These are phyloP conservation scores for Pogonomyrmex californicus DNA, from an alignment of 1,140 invertebrate genomes.

Conservation along the genomic window DNA sequence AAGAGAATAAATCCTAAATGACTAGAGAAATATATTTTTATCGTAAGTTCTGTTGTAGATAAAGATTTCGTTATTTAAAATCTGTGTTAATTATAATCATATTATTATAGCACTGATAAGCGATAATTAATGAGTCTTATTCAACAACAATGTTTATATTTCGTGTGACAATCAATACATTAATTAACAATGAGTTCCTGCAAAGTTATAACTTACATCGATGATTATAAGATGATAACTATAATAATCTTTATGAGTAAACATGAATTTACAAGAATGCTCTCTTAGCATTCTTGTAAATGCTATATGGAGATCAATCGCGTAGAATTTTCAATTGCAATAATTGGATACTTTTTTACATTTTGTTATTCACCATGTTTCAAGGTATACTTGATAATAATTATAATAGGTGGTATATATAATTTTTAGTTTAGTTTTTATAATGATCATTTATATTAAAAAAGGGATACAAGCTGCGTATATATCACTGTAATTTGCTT, in stretches of 20 bases:
- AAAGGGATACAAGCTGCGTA: constrained; percentile 50
- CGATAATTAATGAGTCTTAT: constrained; percentile 3
- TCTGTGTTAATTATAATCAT: not conserved
- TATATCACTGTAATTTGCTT: constrained; percentile 39
- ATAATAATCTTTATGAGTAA: constrained; percentile 34
- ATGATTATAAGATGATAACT: constrained; percentile 49
- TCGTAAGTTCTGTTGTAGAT: constrained; percentile 19
- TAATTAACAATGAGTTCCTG: constrained; percentile 70
- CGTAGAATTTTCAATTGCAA: constrained; percentile 17
- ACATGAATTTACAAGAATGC: constrained; percentile 21
- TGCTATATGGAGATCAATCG: constrained; percentile 34
- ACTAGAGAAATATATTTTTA: constrained; percentile 14
- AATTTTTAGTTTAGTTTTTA: constrained; percentile 14
- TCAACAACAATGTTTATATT: constrained; percentile 71
- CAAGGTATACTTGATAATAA: constrained; percentile 29
- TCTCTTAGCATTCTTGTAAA: not conserved
- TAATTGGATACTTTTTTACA: not conserved
- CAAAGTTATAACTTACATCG: constrained; percentile 41
- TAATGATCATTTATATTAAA: constrained; percentile 12
- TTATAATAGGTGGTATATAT: not conserved
- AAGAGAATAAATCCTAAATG: not conserved
- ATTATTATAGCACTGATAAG: not conserved
- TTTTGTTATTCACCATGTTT: not conserved
- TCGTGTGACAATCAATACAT: constrained; percentile 61
- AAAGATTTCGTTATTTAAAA: constrained; percentile 34